Evolutionary conservation across 2,888 invertebrate species (phyloP), one percentile per base, ranked within the genome.

Genomic region (Nephrocerus scutellatus): DNA sequence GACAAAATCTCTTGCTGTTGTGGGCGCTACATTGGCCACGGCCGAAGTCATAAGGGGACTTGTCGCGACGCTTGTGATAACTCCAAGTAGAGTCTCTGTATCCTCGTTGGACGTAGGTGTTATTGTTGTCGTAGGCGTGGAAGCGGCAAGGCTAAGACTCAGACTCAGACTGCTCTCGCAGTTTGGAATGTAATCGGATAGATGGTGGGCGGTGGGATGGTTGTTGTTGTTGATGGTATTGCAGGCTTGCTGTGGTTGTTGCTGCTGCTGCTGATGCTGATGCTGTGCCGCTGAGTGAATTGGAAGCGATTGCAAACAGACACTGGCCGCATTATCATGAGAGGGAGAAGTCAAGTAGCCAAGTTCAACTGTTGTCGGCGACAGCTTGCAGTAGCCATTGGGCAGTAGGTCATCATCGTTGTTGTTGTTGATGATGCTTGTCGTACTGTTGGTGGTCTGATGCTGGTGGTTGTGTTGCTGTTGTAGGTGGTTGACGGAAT

Each of bases 381-480:
- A 68, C 13, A 63, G 56, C 46, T 68, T 69, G 49, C 68, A 68
- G 43, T 68, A 68, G 36, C 65, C 65, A 38, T 60, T 63, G 30
- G 66, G 62, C 48, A 68, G 49, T 29, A 53, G 44, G 35, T 53
- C 41, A 9, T 20, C 18, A 10, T n/a, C 43, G 48, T 12, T 39
- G 46, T 41, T 47, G 24, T 28, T 39, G 41, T 41, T 51, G 42
- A 14, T 39, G 47, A 35, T 41, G 46, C 31, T 55, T 59, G 44
- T 51, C 46, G 33, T 54, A 53, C 36, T 54, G 53, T 21, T 54
- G 57, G 36, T 46, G 52, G 9, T 46, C n/a, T 45, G 46, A 10
- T 52, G 53, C 23, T 54, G 51, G n/a, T n/a, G n/a, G n/a, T n/a
- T n/a, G n/a, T n/a, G n/a, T n/a, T n/a, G n/a, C 21, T 49, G 56